phyloP scores from a whole-genome alignment of 2,888 invertebrate genomes.

The Theristus sp. region DNA sequence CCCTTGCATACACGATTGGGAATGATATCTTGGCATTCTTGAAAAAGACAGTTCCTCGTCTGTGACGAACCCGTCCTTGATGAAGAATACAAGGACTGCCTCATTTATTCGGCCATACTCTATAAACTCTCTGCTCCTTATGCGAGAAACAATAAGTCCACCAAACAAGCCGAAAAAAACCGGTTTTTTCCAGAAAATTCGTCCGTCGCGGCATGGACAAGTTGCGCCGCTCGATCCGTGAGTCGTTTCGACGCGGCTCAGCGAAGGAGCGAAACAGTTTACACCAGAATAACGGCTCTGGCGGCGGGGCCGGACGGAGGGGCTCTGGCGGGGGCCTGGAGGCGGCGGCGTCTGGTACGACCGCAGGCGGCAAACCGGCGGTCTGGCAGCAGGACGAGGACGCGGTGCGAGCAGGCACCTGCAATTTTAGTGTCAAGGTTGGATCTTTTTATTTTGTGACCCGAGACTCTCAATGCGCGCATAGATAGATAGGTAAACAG shows the following conservation, averaged over 20 bases:
- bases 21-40: too few species aligned
- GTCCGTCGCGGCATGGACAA: constrained; percentile 31
- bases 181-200: constrained; percentile 4
- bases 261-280: background rate
- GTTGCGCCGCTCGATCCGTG: constrained; percentile 48
- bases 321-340: constrained; percentile 40
- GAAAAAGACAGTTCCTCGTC: too few species aligned
- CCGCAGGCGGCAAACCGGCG: constrained; percentile 47
- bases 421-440: constrained; percentile 85
- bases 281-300: background rate
- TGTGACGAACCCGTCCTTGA: too few species aligned
- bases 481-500: too few species aligned
- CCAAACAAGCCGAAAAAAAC: too few species aligned
- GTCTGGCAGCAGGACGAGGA: constrained; percentile 88
- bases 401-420: constrained; percentile 81
- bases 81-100: too few species aligned
- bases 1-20: too few species aligned
- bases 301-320: constrained; percentile 26
- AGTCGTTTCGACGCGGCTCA: constrained; percentile 54
- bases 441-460: too few species aligned
- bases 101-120: too few species aligned
- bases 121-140: too few species aligned
- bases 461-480: too few species aligned
- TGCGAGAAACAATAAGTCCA: too few species aligned
- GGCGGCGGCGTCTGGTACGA: constrained; percentile 52